Evolutionary conservation across 2,113 vertebrate genomes (phyloP).

Genomic region (Epinephelus lanceolatus): DNA sequence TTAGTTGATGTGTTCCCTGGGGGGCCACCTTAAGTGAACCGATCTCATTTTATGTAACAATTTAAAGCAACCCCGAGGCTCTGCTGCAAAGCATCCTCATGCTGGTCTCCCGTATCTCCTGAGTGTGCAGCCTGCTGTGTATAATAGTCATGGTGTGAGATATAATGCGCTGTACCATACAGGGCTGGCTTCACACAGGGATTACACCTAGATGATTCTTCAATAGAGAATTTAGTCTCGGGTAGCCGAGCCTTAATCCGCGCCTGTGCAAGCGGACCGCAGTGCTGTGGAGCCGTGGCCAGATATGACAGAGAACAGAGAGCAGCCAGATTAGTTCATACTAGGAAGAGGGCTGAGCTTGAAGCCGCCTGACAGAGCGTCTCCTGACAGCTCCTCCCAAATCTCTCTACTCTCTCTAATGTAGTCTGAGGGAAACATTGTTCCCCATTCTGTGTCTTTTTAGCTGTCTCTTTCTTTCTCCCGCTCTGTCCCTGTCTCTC

Average conservation of each 20-base stretch:
- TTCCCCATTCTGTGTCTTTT: conserved; percentile 52
- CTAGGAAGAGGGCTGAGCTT: conserved; percentile 47
- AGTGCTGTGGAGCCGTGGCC: conserved; percentile 55
- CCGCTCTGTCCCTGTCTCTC: conserved; percentile 26
- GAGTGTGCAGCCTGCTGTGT: conserved; percentile 49
- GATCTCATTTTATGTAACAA: conserved; percentile 37
- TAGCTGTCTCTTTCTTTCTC: conserved; percentile 30
- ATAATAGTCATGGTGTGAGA: conserved; percentile 57
- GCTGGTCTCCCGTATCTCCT: conserved; percentile 40
- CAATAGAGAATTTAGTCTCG: conserved; percentile 71
- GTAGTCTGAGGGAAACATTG: conserved; percentile 66
- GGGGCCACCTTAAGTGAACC: conserved; percentile 39
- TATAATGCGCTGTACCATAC: conserved; percentile 50
- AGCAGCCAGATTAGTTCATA: conserved; percentile 70
- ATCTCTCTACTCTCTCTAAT: conserved; percentile 65
- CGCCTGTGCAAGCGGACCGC: conserved; percentile 60
- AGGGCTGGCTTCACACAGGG: conserved; percentile 69
- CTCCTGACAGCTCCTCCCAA: conserved; percentile 68
- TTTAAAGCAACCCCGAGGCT: conserved; percentile 45
- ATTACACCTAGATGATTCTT: conserved; percentile 78
- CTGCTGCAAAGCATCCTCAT: not conserved
- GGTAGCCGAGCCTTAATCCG: conserved; percentile 65
- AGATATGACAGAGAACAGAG: conserved; percentile 76
- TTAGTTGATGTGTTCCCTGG: conserved; percentile 15
- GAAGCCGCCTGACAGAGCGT: conserved; percentile 63